Base-by-base conservation (phyloP, 2,888 invertebrate species). In the Callimorpha dominula region DNA sequence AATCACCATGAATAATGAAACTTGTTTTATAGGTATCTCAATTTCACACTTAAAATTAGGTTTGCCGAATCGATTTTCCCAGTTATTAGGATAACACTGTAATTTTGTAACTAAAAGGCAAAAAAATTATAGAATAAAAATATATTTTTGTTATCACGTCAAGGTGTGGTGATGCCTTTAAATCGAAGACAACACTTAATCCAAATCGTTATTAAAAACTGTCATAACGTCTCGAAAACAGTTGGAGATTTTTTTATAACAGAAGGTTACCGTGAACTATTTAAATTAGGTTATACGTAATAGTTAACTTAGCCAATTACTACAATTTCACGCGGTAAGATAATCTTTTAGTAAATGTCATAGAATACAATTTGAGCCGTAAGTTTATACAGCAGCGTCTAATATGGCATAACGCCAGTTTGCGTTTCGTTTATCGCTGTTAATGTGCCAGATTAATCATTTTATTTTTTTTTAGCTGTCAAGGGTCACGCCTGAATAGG, bases 361-460 rank as follows among this genome's bases (percentile, higher is more conserved):
- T 69, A 67, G 62, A 57, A 73, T 6, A 65, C 43, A 72, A 76
- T 73, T 72, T 71, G n/a, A 76, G 66, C 79, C 72, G 71, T 81
- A 76, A 62, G 7, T 7, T 54, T 31, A 54, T 65, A 63, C 20
- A 7, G 69, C 81, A 79, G 78, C 74, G 78, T 64, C 72, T 65
- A 74, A 76, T 74, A 68, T 76, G 43, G 67, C 46, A 2, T n/a
- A 72, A 67, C 60, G 43, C 15, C 63, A 46, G 71, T 72, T 80
- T 64, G 84, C 81, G 80, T 82, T 83, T 72, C 69, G 70, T 75
- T 77, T 82, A 84, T 82, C 80, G 78, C 72, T 68, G 66, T 57
- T 71, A 74, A 72, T 75, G 73, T 77, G 75, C 74, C 82, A 82
- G 81, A 81, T 85, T 82, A 85, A 85, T 82, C 71, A 77, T 83